Conservation (phyloP, 2,113 vertebrate species). For the Myrmophylax atrothorax region DNA sequence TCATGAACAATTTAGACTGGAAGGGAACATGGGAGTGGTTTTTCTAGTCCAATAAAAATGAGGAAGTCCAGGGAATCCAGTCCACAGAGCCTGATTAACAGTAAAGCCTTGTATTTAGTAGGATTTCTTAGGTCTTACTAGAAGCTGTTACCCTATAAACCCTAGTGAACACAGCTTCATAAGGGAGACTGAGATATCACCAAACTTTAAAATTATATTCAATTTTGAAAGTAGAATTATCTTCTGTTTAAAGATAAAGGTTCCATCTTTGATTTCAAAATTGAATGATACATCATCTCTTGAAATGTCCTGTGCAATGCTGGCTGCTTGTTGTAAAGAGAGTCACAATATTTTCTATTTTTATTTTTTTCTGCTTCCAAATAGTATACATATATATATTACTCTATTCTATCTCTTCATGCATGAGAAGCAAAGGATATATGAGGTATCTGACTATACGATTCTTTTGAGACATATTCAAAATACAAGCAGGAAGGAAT, state of each 20-base stretch:
- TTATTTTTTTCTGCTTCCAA: background rate
- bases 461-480: background rate
- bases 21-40: background rate
- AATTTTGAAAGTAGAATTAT: background rate
- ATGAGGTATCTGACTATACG: accelerated
- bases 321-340: background rate
- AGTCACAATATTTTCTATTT: background rate
- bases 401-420: background rate
- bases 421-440: background rate
- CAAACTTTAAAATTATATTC: background rate
- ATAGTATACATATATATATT: background rate
- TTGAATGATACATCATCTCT: background rate
- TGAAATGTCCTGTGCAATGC: background rate
- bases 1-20: background rate
- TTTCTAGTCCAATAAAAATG: background rate
- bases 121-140: background rate
- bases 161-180: background rate
- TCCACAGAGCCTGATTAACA: background rate
- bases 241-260: background rate
- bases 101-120: background rate
- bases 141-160: background rate
- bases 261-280: background rate
- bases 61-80: background rate
- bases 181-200: background rate
- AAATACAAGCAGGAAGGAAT: background rate